Conservation (phyloP, 2,113 vertebrate genomes). For the Entelurus aequoreus region DNA sequence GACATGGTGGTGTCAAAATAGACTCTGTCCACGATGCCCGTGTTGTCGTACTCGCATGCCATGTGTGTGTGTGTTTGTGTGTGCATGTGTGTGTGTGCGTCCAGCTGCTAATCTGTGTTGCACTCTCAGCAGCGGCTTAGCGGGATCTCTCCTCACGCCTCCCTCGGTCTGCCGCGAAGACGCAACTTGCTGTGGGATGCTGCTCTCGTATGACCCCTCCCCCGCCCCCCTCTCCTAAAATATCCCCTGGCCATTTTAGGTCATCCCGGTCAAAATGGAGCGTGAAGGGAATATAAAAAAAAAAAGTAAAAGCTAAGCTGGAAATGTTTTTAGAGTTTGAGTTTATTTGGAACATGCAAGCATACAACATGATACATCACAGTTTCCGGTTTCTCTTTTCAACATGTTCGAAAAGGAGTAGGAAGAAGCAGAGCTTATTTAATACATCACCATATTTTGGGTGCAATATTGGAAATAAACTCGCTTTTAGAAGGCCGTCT, state of each 20-base stretch:
- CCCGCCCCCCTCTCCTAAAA: constrained; percentile 18
- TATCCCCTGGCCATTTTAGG: constrained; percentile 37
- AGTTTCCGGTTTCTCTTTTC: too few relatives aligned
- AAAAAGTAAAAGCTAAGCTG: neutral
- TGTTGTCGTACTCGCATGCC: constrained; percentile 12
- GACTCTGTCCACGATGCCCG: neutral
- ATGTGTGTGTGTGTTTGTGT: constrained; percentile 22
- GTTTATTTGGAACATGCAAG: too few relatives aligned
- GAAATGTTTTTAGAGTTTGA: too few relatives aligned
- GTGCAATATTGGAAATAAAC: constrained; percentile 4
- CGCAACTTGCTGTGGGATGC: constrained; percentile 38
- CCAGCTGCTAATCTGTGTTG: constrained; percentile 53
- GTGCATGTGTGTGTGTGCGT: constrained; percentile 24
- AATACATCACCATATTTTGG: too few relatives aligned
- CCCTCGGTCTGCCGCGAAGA: constrained; percentile 51
- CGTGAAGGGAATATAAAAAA: neutral
- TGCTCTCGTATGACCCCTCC: constrained; percentile 27
- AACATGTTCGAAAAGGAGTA: too few relatives aligned
- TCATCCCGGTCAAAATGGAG: constrained; percentile 35
- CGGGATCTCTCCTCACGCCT: constrained; percentile 50
- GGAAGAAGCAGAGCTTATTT: too few relatives aligned
- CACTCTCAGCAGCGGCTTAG: constrained; percentile 50
- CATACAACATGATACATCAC: too few relatives aligned
- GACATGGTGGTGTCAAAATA: neutral
- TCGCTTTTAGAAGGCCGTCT: neutral